Conservation (phyloP, 2,797 vertebrate genomes). For the Thaleichthys pacificus region DNA sequence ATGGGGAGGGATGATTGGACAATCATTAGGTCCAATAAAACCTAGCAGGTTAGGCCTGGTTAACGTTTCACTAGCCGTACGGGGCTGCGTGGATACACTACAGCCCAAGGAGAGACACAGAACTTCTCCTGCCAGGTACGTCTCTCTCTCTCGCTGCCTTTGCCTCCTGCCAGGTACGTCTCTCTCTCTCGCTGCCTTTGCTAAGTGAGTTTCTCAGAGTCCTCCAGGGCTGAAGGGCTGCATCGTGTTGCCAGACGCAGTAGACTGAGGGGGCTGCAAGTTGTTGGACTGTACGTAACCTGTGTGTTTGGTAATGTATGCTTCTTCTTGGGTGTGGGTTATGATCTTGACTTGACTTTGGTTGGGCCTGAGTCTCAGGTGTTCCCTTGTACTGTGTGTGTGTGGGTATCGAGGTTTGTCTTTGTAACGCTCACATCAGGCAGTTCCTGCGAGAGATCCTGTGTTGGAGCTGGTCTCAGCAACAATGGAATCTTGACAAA, state of each 20-base stretch:
- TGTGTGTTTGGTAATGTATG: neutral
- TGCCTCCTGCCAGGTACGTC: conserved; percentile 69
- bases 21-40: conserved; percentile 87
- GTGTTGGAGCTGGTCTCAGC: neutral
- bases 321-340: conserved; percentile 21
- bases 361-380: conserved; percentile 37
- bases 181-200: conserved; percentile 13
- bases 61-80: conserved; percentile 78
- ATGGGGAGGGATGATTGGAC: conserved; percentile 72
- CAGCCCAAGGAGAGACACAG: conserved; percentile 50
- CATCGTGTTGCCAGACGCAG: conserved; percentile 4
- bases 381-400: conserved; percentile 15
- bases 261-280: neutral
- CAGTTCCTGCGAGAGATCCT: neutral
- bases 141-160: conserved; percentile 20
- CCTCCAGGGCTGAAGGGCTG: neutral
- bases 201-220: conserved; percentile 14
- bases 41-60: conserved; percentile 65
- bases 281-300: neutral
- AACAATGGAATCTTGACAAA: conserved; percentile 1
- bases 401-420: neutral
- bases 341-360: conserved; percentile 75
- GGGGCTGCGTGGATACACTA: conserved; percentile 44
- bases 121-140: conserved; percentile 68
- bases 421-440: neutral